Conservation (phyloP, 2,113 vertebrate genomes). For the Atherinomorus stipes region DNA sequence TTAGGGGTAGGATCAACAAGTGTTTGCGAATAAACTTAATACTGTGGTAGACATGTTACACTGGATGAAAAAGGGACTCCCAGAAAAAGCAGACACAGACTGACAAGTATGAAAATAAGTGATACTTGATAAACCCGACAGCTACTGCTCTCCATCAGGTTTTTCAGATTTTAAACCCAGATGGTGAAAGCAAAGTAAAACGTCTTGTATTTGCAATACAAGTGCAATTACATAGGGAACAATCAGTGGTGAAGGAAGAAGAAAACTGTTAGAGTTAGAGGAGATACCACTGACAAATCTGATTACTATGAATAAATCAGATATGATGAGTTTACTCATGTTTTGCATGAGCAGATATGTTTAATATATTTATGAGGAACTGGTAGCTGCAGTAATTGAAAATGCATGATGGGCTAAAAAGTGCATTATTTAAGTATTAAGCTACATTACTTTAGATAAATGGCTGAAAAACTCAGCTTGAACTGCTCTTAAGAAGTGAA, state of each 20-base stretch:
- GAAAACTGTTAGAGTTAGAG: background rate
- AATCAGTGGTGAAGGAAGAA: background rate
- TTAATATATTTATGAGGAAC: background rate
- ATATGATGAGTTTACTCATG: background rate
- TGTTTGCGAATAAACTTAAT: slow-evolving; percentile 31
- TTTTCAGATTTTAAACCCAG: background rate
- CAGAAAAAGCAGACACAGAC: background rate
- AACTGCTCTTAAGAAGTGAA: background rate
- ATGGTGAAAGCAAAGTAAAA: too few relatives aligned
- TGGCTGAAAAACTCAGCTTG: background rate
- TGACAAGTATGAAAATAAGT: background rate
- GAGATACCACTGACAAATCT: too few relatives aligned
- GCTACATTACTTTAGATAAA: background rate
- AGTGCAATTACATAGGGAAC: background rate
- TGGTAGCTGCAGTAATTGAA: background rate
- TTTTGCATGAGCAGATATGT: background rate
- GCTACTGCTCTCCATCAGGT: background rate
- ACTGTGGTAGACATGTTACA: background rate
- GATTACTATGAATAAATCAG: too few relatives aligned
- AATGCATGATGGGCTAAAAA: background rate
- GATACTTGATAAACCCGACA: background rate
- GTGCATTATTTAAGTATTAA: background rate
- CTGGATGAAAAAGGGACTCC: background rate
- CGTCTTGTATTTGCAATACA: background rate
- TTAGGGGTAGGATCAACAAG: slow-evolving; percentile 39